phyloP scores from a whole-genome alignment of 2,113 vertebrate species.

The Siniperca knerii region DNA sequence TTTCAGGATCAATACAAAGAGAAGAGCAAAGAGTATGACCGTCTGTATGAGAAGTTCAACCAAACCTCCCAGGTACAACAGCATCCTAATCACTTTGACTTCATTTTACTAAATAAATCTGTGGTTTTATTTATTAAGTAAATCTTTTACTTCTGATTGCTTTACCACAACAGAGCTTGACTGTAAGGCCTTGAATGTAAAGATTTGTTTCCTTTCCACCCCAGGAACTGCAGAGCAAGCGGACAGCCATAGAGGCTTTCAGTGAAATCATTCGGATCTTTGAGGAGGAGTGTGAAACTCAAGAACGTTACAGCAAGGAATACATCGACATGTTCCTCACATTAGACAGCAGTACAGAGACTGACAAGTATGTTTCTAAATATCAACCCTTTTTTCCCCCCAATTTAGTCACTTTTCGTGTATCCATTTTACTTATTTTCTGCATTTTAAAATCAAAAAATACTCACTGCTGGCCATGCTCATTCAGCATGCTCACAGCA shows the following conservation, averaged over 20 bases:
- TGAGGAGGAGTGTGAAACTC: constrained; percentile 97
- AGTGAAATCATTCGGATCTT: constrained; percentile 99
- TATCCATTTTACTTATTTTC: background rate
- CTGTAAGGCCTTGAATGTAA: background rate
- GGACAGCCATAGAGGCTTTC: constrained; percentile 97
- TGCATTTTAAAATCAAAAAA: background rate
- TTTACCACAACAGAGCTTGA: background rate
- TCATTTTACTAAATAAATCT: background rate
- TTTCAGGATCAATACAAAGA: constrained; percentile 96
- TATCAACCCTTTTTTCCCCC: no score
- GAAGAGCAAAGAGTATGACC: constrained; percentile 96
- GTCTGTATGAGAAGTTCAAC: constrained; percentile 95
- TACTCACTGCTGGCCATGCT: background rate
- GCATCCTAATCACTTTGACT: background rate
- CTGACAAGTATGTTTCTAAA: constrained; percentile 86
- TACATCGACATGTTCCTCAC: constrained; percentile 98
- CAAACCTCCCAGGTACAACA: constrained; percentile 92
- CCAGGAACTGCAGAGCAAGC: constrained; percentile 97
- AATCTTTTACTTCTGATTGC: background rate
- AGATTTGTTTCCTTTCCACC: background rate
- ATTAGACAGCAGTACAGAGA: constrained; percentile 92
- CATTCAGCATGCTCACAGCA: background rate
- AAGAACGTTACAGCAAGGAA: constrained; percentile 98
- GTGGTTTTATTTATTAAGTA: background rate
- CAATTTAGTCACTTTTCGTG: background rate